Conservation (phyloP, 2,888 invertebrate species). For the Drosophila falleni region DNA sequence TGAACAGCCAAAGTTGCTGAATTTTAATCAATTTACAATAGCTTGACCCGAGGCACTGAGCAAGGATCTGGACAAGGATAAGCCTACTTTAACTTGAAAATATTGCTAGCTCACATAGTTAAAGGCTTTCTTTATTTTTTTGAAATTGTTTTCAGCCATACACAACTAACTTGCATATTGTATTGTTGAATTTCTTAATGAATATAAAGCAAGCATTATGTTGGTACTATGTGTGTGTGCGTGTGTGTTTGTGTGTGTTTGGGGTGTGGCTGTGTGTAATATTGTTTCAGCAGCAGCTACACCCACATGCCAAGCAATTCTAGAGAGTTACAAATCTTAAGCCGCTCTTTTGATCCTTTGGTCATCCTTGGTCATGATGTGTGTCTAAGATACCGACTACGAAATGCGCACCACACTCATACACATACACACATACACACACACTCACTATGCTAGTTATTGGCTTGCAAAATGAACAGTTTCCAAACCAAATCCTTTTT, state of each 20-base stretch:
- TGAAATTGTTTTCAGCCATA: conserved; percentile 46
- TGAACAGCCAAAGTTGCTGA: conserved; percentile 68
- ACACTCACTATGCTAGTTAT: conserved; percentile 38
- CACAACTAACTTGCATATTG: conserved; percentile 68
- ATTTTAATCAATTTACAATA: conserved; percentile 74
- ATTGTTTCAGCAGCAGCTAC: conserved; percentile 65
- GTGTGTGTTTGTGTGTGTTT: conserved; percentile 23
- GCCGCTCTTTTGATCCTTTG: conserved; percentile 55
- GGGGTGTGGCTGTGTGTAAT: conserved; percentile 55
- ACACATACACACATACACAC: conserved; percentile 16
- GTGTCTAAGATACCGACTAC: conserved; percentile 69
- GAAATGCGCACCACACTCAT: conserved; percentile 63
- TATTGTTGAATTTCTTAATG: conserved; percentile 69
- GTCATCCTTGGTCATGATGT: conserved; percentile 54
- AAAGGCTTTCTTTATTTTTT: conserved; percentile 44
- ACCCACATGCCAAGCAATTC: conserved; percentile 67
- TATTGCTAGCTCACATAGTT: conserved; percentile 65
- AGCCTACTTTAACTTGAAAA: conserved; percentile 80
- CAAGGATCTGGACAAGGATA: conserved; percentile 59
- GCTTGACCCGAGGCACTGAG: conserved; percentile 32
- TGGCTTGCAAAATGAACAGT: conserved; percentile 71
- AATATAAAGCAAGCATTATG: conserved; percentile 61
- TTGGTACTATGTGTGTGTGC: conserved; percentile 16
- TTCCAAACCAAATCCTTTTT: conserved; percentile 64
- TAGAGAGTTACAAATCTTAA: conserved; percentile 57